Conservation (phyloP, 2,888 invertebrate species). For the Lasioglossum vierecki region DNA sequence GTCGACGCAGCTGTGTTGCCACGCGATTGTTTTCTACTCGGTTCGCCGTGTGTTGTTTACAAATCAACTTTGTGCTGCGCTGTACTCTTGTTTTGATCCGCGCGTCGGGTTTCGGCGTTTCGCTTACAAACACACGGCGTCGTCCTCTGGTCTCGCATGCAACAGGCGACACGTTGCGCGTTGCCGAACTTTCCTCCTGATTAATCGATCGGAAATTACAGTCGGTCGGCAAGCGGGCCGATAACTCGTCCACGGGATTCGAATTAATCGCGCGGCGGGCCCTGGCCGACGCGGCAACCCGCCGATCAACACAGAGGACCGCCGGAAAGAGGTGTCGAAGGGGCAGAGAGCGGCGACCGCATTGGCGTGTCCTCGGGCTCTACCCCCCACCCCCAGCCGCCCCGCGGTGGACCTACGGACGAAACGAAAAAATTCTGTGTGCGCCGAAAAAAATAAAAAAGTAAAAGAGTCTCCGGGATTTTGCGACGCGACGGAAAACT, state of each 20-base stretch:
- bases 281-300: background rate
- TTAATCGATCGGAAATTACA: constrained; percentile 77
- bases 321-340: constrained; percentile 1
- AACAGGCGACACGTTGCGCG: constrained; percentile 80
- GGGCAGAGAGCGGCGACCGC: constrained; percentile 19
- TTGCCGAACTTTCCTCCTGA: constrained; percentile 79
- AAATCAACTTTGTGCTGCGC: too few relatives aligned
- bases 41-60: constrained; percentile 1
- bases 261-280: constrained; percentile 51
- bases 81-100: background rate
- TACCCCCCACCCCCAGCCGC: background rate
- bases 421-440: background rate
- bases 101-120: constrained; percentile 3
- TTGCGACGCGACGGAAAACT: constrained; percentile 10
- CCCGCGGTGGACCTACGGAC: background rate
- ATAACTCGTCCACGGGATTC: constrained; percentile 39
- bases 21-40: background rate
- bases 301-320: background rate
- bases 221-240: constrained; percentile 26
- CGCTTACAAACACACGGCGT: constrained; percentile 44
- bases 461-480: constrained; percentile 36
- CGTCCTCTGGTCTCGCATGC: constrained; percentile 70
- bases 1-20: constrained; percentile 1
- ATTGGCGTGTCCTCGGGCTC: constrained; percentile 25
- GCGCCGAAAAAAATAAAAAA: constrained; percentile 13